These are phyloP conservation scores for Epistrophe eligans DNA, from an alignment of 2,888 invertebrate genomes.

Conservation along the genomic window DNA sequence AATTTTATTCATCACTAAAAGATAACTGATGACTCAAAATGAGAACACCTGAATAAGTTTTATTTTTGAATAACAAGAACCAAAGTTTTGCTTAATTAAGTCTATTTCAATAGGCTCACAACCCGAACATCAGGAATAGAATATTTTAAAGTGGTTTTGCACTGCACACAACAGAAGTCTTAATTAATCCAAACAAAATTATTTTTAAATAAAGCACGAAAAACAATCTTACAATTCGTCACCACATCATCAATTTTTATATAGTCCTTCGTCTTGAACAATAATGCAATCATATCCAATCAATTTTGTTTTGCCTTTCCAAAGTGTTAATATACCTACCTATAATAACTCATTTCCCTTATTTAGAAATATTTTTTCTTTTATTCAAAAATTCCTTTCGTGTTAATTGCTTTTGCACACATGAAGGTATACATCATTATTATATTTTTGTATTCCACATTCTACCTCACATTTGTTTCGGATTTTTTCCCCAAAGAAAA, in stretches of 20 bases:
- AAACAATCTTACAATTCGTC: too few relatives aligned
- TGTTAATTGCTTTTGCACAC: slow-evolving; percentile 21
- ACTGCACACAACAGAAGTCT: too few relatives aligned
- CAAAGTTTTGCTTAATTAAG: too few relatives aligned
- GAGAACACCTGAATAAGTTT: too few relatives aligned
- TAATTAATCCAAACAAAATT: too few relatives aligned
- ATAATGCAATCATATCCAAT: neutral
- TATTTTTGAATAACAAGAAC: too few relatives aligned
- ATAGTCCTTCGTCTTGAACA: neutral
- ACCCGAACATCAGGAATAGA: too few relatives aligned
- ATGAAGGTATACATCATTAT: slow-evolving; percentile 5
- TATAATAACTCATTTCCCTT: neutral
- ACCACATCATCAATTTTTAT: neutral
- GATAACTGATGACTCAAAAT: too few relatives aligned
- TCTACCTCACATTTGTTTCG: neutral
- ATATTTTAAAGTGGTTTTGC: too few relatives aligned
- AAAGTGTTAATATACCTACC: neutral
- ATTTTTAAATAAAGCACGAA: too few relatives aligned
- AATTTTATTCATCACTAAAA: too few relatives aligned
- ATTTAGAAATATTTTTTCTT: neutral
- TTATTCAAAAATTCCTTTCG: neutral
- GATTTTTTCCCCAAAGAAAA: neutral
- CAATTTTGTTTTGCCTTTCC: neutral
- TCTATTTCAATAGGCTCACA: too few relatives aligned
- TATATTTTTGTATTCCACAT: neutral